These are phyloP conservation scores for Stegodyphus mimosarum DNA, from an alignment of 1,140 invertebrate species.

Conservation along the genomic window DNA sequence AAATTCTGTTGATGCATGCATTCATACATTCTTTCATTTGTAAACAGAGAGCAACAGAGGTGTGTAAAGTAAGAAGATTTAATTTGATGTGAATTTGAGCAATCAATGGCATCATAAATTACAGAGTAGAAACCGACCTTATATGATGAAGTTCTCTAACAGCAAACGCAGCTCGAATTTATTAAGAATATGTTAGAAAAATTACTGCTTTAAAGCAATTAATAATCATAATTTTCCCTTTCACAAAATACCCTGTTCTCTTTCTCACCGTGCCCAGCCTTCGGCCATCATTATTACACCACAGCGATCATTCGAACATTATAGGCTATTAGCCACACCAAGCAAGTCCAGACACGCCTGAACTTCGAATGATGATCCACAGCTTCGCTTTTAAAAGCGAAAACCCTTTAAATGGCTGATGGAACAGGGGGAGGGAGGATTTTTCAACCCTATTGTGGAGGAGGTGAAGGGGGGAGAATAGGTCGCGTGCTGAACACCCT, in stretches of 20 bases:
- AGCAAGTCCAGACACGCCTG: background rate
- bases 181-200: slow-evolving; percentile 10
- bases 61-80: no score
- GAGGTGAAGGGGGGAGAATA: background rate
- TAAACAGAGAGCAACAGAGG: no score
- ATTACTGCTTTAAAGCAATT: slow-evolving; percentile 1
- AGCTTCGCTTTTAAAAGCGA: slow-evolving; percentile 10
- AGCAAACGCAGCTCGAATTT: background rate
- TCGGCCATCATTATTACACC: no score
- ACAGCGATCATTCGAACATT: slow-evolving; percentile 25
- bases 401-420: slow-evolving; percentile 31
- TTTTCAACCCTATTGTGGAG: slow-evolving; percentile 17
- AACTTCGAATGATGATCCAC: slow-evolving; percentile 5
- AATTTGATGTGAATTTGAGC: no score
- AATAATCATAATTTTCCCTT: slow-evolving; percentile 6
- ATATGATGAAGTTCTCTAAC: background rate
- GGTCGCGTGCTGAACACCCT: slow-evolving; percentile 50
- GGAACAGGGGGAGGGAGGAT: slow-evolving; percentile 9
- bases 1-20: no score
- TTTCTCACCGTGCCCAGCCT: background rate
- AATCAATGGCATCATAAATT: no score
- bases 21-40: no score
- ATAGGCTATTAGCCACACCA: slow-evolving; percentile 43
- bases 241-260: no score
- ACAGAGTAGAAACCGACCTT: no score